Percentiles rank a stretch among this genome's conserved stretches.
Evolutionary conservation across 2,113 vertebrate genomes (phyloP).

Genomic region (Oryctolagus cuniculus): DNA sequence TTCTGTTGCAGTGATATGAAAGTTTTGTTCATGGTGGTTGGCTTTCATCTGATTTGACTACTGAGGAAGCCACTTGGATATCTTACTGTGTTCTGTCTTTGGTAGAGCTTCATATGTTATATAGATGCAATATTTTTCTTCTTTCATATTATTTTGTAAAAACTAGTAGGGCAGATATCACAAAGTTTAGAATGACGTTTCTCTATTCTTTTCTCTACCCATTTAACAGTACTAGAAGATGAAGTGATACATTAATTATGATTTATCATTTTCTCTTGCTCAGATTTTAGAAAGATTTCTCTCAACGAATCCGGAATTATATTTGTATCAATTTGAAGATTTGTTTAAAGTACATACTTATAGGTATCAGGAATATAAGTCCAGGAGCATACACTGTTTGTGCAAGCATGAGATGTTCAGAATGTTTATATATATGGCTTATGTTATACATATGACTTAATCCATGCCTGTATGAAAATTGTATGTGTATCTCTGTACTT

Average conservation of each 20-base stretch:
- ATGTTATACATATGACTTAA: no score
- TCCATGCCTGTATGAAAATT: neutral
- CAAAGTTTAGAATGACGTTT: neutral
- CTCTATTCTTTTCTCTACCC: neutral
- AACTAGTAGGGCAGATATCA: neutral
- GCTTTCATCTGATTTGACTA: neutral
- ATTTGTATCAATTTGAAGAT: constrained; percentile 35
- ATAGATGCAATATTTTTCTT: neutral
- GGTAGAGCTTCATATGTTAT: constrained; percentile 9
- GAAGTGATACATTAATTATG: neutral
- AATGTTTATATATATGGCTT: neutral
- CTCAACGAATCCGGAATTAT: neutral
- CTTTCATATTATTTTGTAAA: constrained; percentile 8
- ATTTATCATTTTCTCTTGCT: constrained; percentile 13
- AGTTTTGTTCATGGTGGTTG: neutral
- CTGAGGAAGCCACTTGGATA: neutral
- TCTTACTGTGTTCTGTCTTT: constrained; percentile 30
- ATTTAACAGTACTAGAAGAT: neutral
- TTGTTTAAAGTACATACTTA: neutral
- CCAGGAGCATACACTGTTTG: neutral
- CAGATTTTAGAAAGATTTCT: neutral
- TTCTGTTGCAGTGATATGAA: neutral
- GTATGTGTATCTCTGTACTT: neutral
- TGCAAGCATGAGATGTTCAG: neutral
- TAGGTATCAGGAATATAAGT: neutral